Percentiles rank a stretch among this genome's conserved stretches.
phyloP scores from a whole-genome alignment of 2,113 vertebrate genomes.

The Erythrocercus mccallii region DNA sequence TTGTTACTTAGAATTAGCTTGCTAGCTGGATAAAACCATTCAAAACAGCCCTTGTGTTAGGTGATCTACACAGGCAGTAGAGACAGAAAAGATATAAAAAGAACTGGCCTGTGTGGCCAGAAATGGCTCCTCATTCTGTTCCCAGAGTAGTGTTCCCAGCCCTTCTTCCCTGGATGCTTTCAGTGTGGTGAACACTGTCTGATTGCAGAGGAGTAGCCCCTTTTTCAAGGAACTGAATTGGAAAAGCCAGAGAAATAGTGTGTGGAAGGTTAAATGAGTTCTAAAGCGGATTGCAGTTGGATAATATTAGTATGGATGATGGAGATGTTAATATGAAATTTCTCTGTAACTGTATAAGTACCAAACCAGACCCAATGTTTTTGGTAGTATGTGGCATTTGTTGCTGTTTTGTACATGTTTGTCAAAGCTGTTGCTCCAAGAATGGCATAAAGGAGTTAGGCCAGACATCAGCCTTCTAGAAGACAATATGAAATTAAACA shows the following conservation, averaged over 20 bases:
- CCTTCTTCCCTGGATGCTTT: not conserved
- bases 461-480: not conserved
- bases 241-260: not conserved
- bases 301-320: not conserved
- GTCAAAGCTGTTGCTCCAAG: not conserved
- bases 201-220: not conserved
- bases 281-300: not conserved
- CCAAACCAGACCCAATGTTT: not conserved
- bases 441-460: not conserved
- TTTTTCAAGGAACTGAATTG: not conserved
- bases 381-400: not conserved
- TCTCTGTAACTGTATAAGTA: not conserved
- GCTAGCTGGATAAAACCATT: not conserved
- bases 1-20: constrained; percentile 50
- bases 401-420: not conserved
- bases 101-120: not conserved
- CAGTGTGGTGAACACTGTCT: not conserved
- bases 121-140: not conserved
- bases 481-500: not conserved
- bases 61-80: not conserved
- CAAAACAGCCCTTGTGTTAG: not conserved
- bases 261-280: not conserved
- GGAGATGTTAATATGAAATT: not conserved
- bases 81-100: not conserved
- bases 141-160: not conserved